Percentiles rank a stretch among this genome's conserved stretches.
Conservation (phyloP, 2,113 vertebrate genomes). For the Polypterus bichir region DNA sequence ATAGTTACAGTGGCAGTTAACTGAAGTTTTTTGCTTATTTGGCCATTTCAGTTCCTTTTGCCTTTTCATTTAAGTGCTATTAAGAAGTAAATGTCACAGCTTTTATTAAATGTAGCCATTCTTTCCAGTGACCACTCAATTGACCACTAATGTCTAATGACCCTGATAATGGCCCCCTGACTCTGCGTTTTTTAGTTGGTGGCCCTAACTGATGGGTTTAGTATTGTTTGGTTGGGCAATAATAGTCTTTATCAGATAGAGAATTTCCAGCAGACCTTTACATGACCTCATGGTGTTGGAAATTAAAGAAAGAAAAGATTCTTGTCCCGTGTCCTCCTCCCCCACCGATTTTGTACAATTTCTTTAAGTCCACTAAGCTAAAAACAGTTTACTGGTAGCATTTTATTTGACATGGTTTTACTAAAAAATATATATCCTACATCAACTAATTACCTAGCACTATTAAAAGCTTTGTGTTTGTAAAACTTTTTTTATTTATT, state of each 20-base stretch:
- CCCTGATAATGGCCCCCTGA: not conserved
- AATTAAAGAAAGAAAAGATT: not conserved
- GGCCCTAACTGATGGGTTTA: not conserved
- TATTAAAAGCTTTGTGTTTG: too few relatives aligned
- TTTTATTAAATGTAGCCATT: not conserved
- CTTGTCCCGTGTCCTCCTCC: too few relatives aligned
- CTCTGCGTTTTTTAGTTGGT: not conserved
- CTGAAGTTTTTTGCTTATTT: too few relatives aligned
- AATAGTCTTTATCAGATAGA: not conserved
- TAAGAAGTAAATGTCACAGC: not conserved
- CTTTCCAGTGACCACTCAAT: not conserved
- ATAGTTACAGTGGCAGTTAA: too few relatives aligned
- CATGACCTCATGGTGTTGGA: not conserved
- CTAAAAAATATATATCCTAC: too few relatives aligned
- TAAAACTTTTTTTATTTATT: too few relatives aligned
- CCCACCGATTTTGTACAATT: too few relatives aligned
- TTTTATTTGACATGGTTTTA: too few relatives aligned
- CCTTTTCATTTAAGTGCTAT: not conserved
- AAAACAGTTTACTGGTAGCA: too few relatives aligned
- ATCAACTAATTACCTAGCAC: too few relatives aligned
- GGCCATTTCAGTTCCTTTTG: not conserved
- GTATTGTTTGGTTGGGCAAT: slow-evolving; percentile 1
- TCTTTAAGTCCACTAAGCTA: too few relatives aligned
- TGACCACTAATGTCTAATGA: not conserved
- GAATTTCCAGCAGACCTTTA: slow-evolving; percentile 2